phyloP scores from a whole-genome alignment of 1,140 invertebrate species.

The Archivesica marissinica region DNA sequence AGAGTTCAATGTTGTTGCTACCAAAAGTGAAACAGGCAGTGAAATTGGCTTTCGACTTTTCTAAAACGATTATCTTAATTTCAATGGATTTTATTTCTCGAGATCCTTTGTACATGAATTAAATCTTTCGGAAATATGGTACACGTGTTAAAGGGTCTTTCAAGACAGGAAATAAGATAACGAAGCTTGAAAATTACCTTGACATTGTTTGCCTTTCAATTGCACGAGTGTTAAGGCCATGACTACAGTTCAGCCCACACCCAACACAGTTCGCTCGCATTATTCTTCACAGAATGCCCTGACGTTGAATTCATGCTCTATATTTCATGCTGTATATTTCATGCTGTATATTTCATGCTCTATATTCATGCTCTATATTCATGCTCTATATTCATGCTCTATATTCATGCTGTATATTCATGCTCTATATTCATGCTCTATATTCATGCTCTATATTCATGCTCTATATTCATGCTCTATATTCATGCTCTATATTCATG shows the following conservation, averaged over 20 bases:
- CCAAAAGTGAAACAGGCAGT: constrained; percentile 12
- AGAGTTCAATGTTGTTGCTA: not conserved
- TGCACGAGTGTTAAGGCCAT: constrained; percentile 4
- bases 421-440: no score
- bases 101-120: constrained; percentile 22
- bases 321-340: not conserved
- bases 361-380: no score
- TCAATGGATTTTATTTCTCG: not conserved
- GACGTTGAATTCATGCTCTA: not conserved
- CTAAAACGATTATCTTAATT: constrained; percentile 23
- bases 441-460: no score
- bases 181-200: not conserved
- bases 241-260: not conserved
- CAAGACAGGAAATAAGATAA: constrained; percentile 17
- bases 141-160: constrained; percentile 7
- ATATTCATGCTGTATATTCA: no score
- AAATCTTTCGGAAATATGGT: not conserved
- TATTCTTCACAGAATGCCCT: not conserved
- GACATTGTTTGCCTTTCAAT: constrained; percentile 25
- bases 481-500: no score
- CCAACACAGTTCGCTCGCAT: no score
- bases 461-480: no score
- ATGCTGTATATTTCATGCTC: no score
- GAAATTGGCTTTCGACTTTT: constrained; percentile 23
- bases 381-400: no score